phyloP scores from a whole-genome alignment of 1,140 invertebrate species.

The Chrysopa pallens region DNA sequence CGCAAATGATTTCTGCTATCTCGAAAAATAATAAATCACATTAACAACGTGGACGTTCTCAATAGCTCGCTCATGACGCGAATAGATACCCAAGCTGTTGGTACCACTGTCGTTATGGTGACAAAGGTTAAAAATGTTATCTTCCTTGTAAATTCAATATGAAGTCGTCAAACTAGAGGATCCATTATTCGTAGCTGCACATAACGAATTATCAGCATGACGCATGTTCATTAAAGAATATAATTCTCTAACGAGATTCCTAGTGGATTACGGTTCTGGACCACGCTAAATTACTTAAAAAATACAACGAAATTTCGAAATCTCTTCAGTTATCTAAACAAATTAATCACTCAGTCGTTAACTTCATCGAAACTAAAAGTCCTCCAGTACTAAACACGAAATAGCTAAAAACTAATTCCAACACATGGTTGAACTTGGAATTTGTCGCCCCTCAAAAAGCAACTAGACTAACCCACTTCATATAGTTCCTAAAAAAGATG shows the following conservation, averaged over 20 bases:
- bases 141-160: neutral
- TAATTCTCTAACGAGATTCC: conserved; percentile 1
- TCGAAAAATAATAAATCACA: too few relatives aligned
- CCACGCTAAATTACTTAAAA: conserved; percentile 13
- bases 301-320: neutral
- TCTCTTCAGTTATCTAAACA: neutral
- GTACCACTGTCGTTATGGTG: conserved; percentile 3
- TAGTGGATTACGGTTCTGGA: conserved; percentile 9
- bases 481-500: conserved; percentile 10
- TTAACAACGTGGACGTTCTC: too few relatives aligned
- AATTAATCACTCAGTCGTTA: neutral
- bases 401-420: conserved; percentile 5
- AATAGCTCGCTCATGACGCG: too few relatives aligned
- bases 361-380: neutral
- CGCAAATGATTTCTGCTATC: too few relatives aligned
- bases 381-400: conserved; percentile 1
- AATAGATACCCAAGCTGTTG: conserved; percentile 2
- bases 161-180: conserved; percentile 3
- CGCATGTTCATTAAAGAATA: conserved; percentile 7
- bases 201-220: neutral
- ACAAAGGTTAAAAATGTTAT: conserved; percentile 4
- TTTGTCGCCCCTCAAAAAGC: conserved; percentile 2
- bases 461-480: conserved; percentile 5
- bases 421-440: conserved; percentile 4
- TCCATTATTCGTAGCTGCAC: conserved; percentile 7